These are phyloP conservation scores for Melanostigma gelatinosum DNA, from an alignment of 2,113 vertebrate species.

Conservation along the genomic window DNA sequence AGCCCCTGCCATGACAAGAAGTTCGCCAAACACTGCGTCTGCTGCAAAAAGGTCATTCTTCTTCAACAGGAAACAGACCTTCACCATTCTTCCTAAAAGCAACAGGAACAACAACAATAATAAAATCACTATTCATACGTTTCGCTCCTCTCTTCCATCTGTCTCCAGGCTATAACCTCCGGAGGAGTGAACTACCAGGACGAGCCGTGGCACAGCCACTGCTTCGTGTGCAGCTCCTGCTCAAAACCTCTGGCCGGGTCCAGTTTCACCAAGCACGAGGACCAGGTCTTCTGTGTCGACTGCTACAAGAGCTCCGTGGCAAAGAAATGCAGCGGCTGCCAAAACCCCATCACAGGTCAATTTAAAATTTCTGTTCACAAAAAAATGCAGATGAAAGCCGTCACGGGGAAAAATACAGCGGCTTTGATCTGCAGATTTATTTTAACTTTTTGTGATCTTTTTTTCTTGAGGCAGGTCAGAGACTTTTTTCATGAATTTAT, in stretches of 20 bases:
- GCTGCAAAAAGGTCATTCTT: conserved; percentile 90
- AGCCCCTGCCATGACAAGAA: conserved; percentile 92
- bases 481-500: not conserved
- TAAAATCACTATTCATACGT: not conserved
- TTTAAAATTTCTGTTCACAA: not conserved
- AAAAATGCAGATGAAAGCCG: not conserved
- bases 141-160: not conserved
- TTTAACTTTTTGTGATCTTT: too few species aligned
- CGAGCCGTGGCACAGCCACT: conserved; percentile 94
- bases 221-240: conserved; percentile 94
- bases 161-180: conserved; percentile 90
- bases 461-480: not conserved
- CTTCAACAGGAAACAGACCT: not conserved
- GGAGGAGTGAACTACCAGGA: conserved; percentile 97
- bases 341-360: conserved; percentile 94
- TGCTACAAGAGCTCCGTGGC: conserved; percentile 96
- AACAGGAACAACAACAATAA: not conserved
- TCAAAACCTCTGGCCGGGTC: conserved; percentile 90
- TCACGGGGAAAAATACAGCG: not conserved
- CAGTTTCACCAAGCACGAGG: conserved; percentile 94
- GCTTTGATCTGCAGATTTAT: not conserved
- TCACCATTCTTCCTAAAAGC: not conserved
- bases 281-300: conserved; percentile 92
- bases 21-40: conserved; percentile 93
- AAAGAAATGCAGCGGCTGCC: conserved; percentile 94